Conservation (phyloP, 2,113 vertebrate genomes). For the Oncorhynchus gorbuscha region DNA sequence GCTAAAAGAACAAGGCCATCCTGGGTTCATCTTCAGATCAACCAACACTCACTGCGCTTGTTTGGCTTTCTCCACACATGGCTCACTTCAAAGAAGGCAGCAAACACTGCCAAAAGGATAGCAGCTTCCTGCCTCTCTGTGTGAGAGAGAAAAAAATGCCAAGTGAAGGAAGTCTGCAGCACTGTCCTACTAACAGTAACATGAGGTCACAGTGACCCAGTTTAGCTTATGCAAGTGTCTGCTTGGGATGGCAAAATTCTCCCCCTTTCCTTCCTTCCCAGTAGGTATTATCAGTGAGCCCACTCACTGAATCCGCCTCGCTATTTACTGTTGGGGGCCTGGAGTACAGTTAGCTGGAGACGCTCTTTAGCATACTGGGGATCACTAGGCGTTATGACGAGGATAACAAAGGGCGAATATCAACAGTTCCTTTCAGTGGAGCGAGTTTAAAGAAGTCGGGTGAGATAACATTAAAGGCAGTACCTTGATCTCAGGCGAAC, state of each 20-base stretch:
- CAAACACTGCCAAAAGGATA: constrained; percentile 70
- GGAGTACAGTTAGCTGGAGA: constrained; percentile 33
- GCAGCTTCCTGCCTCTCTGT: constrained; percentile 61
- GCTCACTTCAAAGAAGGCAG: constrained; percentile 72
- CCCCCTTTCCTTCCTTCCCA: constrained; percentile 26
- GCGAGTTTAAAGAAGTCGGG: constrained; percentile 66
- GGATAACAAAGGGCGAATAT: constrained; percentile 76
- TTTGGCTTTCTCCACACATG: constrained; percentile 47
- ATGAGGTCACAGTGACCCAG: constrained; percentile 80
- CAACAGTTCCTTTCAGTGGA: constrained; percentile 78
- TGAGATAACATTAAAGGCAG: constrained; percentile 82
- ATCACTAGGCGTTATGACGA: constrained; percentile 68
- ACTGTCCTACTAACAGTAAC: constrained; percentile 74
- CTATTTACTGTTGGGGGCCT: constrained; percentile 71
- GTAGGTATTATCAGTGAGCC: constrained; percentile 50
- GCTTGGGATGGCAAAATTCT: constrained; percentile 50
- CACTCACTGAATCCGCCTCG: constrained; percentile 52
- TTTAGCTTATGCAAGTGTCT: constrained; percentile 72
- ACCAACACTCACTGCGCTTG: constrained; percentile 50
- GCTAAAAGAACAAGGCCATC: constrained; percentile 22
- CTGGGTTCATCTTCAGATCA: constrained; percentile 72
- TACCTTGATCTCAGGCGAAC: constrained; percentile 84
- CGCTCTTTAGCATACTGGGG: constrained; percentile 69
- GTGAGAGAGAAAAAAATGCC: constrained; percentile 50
- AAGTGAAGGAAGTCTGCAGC: constrained; percentile 56